Evolutionary conservation across 1,140 invertebrate genomes (phyloP).

Genomic region (Lanistes nyassanus): DNA sequence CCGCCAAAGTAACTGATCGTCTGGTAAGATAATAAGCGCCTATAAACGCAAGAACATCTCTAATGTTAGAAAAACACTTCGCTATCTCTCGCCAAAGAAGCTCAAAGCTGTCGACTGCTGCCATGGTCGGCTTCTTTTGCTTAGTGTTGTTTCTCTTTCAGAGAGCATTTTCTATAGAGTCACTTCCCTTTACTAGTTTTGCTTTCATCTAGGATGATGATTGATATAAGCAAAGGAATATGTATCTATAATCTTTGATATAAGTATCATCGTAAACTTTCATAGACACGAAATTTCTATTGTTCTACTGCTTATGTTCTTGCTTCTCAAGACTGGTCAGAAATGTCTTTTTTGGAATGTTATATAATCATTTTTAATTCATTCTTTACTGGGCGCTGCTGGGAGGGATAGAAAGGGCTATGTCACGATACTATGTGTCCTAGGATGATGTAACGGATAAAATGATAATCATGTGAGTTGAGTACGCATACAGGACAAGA

Average conservation of each 20-base stretch:
- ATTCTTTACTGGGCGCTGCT: no score
- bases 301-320: not conserved
- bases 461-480: no score
- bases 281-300: not conserved
- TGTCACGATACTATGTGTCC: no score
- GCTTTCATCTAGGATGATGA: not conserved
- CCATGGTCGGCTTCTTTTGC: slow-evolving; percentile 36
- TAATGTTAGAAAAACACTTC: slow-evolving; percentile 38
- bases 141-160: not conserved
- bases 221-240: not conserved
- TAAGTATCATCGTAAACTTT: not conserved
- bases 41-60: slow-evolving; percentile 55
- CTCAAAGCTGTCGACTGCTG: slow-evolving; percentile 57
- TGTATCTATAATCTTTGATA: not conserved
- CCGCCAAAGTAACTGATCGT: slow-evolving; percentile 39
- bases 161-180: not conserved
- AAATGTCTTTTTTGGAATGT: not conserved
- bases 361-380: no score
- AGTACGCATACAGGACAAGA: no score
- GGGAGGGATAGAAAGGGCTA: no score
- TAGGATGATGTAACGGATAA: no score
- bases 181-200: not conserved
- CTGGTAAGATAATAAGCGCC: slow-evolving; percentile 55
- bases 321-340: not conserved
- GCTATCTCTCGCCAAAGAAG: slow-evolving; percentile 51